phyloP scores from a whole-genome alignment of 92 coral and sea anemone species.

The Actinernus sp. region DNA sequence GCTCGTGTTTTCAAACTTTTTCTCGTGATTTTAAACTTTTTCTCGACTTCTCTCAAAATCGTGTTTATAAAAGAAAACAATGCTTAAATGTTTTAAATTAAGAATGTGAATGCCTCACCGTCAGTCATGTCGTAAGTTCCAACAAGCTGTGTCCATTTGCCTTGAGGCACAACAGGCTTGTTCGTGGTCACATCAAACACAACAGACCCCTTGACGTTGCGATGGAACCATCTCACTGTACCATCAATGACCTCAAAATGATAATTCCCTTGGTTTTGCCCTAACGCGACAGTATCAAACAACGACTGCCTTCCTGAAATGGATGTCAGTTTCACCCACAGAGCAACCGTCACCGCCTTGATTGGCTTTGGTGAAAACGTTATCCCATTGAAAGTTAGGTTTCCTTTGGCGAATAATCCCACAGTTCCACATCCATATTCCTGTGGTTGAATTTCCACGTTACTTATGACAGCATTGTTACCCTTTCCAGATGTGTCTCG shows the following conservation, averaged over 20 bases:
- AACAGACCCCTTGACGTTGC: conserved; percentile 44
- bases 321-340: conserved; percentile 74
- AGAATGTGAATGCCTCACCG: too few species aligned
- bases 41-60: too few species aligned
- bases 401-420: conserved; percentile 73
- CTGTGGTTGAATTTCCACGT: conserved; percentile 46
- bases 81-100: too few species aligned
- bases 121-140: conserved; percentile 72
- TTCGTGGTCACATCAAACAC: conserved; percentile 59
- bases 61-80: too few species aligned
- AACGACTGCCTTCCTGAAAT: conserved; percentile 67
- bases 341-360: conserved; percentile 70
- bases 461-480: conserved; percentile 64
- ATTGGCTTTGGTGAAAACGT: conserved; percentile 73
- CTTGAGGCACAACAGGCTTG: conserved; percentile 49
- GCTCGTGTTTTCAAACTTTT: too few species aligned
- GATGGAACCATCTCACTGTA: conserved; percentile 71
- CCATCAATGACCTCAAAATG: conserved; percentile 78
- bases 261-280: conserved; percentile 51
- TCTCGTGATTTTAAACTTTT: too few species aligned
- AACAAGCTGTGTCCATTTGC: conserved; percentile 80
- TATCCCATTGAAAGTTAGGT: conserved; percentile 69
- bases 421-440: conserved; percentile 74
- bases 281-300: conserved; percentile 63
- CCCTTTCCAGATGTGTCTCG: conserved; percentile 65